These are phyloP conservation scores for Tachysurus vachellii DNA, from an alignment of 2,113 vertebrate genomes.

Conservation along the genomic window DNA sequence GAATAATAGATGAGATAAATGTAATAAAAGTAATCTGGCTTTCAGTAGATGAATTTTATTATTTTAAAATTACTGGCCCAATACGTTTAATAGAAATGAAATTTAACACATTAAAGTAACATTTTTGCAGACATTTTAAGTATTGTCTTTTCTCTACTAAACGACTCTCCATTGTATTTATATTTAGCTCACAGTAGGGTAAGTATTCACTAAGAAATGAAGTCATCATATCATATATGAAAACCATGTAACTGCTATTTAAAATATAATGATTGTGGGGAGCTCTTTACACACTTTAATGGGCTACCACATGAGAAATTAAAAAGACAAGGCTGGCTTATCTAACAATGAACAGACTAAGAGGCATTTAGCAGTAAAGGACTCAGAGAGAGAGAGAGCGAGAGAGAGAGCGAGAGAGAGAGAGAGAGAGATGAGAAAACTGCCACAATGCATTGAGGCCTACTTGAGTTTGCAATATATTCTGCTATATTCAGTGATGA, in stretches of 20 bases:
- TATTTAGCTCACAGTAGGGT: not conserved
- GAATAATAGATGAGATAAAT: not conserved
- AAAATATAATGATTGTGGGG: constrained; percentile 13
- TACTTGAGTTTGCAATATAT: not conserved
- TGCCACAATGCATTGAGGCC: not conserved
- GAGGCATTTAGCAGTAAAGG: not conserved
- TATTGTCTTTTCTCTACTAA: not conserved
- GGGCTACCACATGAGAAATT: constrained; percentile 9
- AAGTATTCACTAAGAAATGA: constrained; percentile 12
- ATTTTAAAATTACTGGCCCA: not conserved
- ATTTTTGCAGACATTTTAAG: not conserved
- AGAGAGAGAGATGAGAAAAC: not conserved
- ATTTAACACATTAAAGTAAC: not conserved
- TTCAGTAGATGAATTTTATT: not conserved
- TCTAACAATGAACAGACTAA: not conserved
- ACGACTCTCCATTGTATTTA: not conserved
- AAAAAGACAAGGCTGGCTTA: constrained; percentile 8
- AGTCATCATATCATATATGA: constrained; percentile 21
- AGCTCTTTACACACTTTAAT: constrained; percentile 6
- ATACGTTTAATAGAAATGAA: not conserved
- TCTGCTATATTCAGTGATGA: not conserved
- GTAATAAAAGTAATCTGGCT: no score
- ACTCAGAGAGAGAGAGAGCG: not conserved
- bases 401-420: not conserved
- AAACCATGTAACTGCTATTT: constrained; percentile 16